Percentiles rank a stretch among this genome's conserved stretches.
Evolutionary conservation across 2,113 vertebrate genomes (phyloP).

Genomic region (Trematocara stigmaticum): DNA sequence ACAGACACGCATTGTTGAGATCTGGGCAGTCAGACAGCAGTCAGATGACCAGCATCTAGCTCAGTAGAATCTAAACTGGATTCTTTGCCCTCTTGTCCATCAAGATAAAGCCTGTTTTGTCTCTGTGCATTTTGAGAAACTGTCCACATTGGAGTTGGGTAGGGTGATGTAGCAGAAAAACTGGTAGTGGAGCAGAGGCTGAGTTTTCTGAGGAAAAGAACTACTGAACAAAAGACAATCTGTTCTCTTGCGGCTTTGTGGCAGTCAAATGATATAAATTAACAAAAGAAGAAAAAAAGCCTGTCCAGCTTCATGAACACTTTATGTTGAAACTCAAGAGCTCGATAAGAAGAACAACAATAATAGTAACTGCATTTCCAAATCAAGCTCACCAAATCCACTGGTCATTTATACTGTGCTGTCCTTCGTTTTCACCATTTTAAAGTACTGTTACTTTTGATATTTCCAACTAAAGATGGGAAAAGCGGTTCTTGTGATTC

Average conservation of each 20-base stretch:
- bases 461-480: background rate
- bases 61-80: background rate
- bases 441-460: rapidly evolving
- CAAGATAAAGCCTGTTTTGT: background rate
- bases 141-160: rapidly evolving
- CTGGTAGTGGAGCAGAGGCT: background rate
- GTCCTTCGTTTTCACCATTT: background rate
- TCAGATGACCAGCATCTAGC: background rate
- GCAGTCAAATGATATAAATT: background rate
- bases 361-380: background rate
- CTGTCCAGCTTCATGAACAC: background rate
- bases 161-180: background rate
- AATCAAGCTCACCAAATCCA: background rate
- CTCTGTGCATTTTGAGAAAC: background rate
- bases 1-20: background rate
- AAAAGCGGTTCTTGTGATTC: background rate
- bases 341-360: background rate
- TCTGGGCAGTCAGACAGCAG: background rate
- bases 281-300: rapidly evolving
- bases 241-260: background rate
- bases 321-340: background rate
- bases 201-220: background rate
- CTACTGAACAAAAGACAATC: background rate
- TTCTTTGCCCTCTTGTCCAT: background rate
- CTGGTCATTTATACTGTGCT: background rate